Conservation (phyloP, 2,797 vertebrate genomes). For the Callimico goeldii region DNA sequence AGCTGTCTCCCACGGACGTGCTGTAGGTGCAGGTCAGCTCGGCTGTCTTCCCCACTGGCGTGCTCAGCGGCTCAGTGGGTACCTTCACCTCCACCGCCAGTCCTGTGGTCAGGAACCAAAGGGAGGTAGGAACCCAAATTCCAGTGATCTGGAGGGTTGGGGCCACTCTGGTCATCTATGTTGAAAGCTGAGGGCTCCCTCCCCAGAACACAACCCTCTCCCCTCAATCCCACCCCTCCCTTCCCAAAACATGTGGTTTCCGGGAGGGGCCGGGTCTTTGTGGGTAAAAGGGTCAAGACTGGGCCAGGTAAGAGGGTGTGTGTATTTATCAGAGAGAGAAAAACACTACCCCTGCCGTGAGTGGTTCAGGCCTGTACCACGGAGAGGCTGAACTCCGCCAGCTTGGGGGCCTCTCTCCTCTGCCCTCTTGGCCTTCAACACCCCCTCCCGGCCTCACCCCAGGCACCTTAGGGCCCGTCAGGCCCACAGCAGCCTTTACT, state of each 20-base stretch:
- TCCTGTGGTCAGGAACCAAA: constrained; percentile 5
- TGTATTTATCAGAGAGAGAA: constrained; percentile 30
- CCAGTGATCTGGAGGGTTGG: neutral
- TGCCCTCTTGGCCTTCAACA: fast-evolving
- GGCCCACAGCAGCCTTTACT: neutral
- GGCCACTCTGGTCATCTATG: fast-evolving
- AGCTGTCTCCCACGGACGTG: constrained; percentile 77
- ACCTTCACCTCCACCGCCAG: constrained; percentile 77
- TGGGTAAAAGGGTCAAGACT: constrained; percentile 58
- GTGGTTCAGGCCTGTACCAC: neutral
- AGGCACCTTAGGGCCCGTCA: fast-evolving
- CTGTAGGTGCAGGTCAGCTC: constrained; percentile 83
- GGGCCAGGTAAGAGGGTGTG: constrained; percentile 43
- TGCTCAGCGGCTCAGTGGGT: constrained; percentile 74
- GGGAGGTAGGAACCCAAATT: neutral
- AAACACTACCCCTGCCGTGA: neutral
- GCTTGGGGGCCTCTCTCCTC: neutral
- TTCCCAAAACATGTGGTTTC: constrained; percentile 30
- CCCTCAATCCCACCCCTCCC: neutral
- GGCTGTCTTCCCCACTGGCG: constrained; percentile 53
- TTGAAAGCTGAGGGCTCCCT: neutral
- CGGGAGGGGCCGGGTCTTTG: neutral
- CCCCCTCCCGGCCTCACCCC: neutral
- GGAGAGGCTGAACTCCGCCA: neutral
- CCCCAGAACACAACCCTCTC: neutral